Percentiles rank a stretch among this genome's conserved stretches.
phyloP scores from a whole-genome alignment of 2,113 vertebrate species.

The Synodontis membranacea region DNA sequence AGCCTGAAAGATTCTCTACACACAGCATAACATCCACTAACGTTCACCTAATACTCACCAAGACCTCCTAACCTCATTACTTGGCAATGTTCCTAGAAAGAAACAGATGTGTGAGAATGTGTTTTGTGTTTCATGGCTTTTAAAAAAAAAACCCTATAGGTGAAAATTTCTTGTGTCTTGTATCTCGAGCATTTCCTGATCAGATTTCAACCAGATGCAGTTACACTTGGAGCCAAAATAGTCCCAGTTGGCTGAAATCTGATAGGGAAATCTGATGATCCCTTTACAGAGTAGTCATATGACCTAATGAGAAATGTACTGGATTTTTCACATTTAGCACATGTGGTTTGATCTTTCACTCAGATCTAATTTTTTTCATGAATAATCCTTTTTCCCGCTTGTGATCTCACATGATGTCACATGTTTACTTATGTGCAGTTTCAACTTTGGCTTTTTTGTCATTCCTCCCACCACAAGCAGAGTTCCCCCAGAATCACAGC shows the following conservation, averaged over 20 bases:
- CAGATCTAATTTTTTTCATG: neutral
- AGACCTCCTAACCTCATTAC: slow-evolving; percentile 1
- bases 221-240: neutral
- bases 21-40: neutral
- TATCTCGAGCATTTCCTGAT: neutral
- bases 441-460: neutral
- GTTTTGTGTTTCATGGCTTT: neutral
- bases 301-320: neutral
- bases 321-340: neutral
- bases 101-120: neutral
- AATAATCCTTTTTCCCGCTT: neutral
- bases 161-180: neutral
- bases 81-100: neutral
- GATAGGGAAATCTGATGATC: neutral
- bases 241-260: neutral
- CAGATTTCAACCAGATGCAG: neutral
- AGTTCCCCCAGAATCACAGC: neutral
- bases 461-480: neutral
- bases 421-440: neutral
- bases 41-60: neutral
- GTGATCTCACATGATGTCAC: neutral
- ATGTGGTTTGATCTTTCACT: neutral
- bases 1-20: slow-evolving; percentile 26
- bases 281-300: neutral
- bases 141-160: neutral